Conservation (phyloP, 23 tunicate genomes). For the Ciona savignyi region DNA sequence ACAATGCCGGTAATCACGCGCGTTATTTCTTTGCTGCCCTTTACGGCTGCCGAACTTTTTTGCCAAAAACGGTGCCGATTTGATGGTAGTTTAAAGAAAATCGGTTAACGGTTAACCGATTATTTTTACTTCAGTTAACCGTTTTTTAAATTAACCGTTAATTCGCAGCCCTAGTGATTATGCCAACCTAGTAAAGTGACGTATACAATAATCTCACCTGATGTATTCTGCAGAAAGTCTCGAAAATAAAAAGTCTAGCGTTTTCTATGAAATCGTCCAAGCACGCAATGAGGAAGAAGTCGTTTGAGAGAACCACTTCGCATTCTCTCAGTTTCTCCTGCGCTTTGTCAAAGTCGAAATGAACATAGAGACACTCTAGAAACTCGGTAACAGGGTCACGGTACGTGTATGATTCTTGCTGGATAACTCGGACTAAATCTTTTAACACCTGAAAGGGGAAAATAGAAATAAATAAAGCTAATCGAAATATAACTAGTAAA, state of each 20-base stretch:
- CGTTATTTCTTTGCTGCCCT: too few relatives aligned
- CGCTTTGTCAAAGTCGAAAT: conserved; percentile 96
- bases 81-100: too few relatives aligned
- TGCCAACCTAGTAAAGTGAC: too few relatives aligned
- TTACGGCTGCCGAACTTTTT: too few relatives aligned
- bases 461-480: neutral
- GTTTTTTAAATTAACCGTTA: too few relatives aligned
- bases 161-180: too few relatives aligned
- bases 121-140: too few relatives aligned
- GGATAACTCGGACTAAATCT: conserved; percentile 91
- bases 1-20: too few relatives aligned
- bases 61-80: too few relatives aligned
- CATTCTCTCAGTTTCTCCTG: conserved; percentile 96
- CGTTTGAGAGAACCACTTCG: conserved; percentile 91
- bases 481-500: neutral
- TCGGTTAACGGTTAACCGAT: too few relatives aligned
- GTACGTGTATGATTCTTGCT: conserved; percentile 88
- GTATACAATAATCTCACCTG: too few relatives aligned
- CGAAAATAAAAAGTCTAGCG: conserved; percentile 92
- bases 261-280: conserved; percentile 96
- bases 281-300: conserved; percentile 93
- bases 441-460: conserved; percentile 55
- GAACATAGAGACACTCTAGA: conserved; percentile 90
- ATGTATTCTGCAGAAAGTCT: conserved; percentile 97
- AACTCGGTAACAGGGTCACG: conserved; percentile 98